Evolutionary conservation across 2,113 vertebrate genomes (phyloP).

Genomic region (Carettochelys insculpta): DNA sequence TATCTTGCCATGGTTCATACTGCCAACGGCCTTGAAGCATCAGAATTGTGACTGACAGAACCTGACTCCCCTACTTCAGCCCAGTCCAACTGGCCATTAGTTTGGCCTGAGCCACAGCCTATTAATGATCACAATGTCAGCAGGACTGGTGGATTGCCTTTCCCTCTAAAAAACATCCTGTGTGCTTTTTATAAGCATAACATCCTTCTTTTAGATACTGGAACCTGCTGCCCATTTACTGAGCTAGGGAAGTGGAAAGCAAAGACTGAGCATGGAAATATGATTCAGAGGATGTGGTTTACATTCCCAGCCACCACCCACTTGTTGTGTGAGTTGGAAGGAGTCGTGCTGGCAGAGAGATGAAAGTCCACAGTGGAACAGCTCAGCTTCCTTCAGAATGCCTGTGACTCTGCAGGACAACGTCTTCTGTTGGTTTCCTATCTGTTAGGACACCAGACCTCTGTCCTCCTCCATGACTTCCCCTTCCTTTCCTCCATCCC

Average conservation of each 20-base stretch:
- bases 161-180: too few relatives aligned
- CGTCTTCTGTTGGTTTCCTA: accelerated
- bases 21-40: too few relatives aligned
- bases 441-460: neutral
- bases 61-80: too few relatives aligned
- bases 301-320: neutral
- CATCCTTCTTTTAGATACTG: neutral
- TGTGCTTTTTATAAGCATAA: too few relatives aligned
- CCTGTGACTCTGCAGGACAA: neutral
- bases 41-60: too few relatives aligned
- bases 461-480: neutral
- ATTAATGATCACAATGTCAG: too few relatives aligned
- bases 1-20: too few relatives aligned
- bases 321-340: neutral
- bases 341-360: neutral
- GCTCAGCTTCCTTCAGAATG: neutral
- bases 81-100: too few relatives aligned
- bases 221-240: neutral
- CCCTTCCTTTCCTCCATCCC: neutral
- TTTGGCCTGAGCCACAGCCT: too few relatives aligned
- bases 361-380: neutral
- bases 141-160: too few relatives aligned
- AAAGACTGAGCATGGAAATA: neutral
- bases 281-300: neutral
- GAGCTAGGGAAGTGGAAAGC: neutral